Evolutionary conservation across 2,888 invertebrate genomes (phyloP).

Genomic region (Eudasyphora cyanicolor): DNA sequence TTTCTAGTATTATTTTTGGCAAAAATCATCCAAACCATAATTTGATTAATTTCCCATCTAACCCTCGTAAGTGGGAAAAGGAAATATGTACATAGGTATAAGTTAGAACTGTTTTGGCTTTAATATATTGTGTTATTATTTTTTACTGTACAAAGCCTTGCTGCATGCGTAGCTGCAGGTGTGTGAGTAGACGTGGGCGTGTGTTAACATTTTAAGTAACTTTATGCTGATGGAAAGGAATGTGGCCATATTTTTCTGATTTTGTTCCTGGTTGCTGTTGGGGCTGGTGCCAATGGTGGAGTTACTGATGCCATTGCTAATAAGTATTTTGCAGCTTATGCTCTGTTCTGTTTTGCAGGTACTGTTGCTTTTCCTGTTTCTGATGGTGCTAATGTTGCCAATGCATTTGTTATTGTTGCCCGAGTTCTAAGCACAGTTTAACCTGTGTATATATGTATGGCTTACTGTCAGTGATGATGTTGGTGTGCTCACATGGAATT

Average conservation of each 20-base stretch:
- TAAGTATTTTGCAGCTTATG: too few relatives aligned
- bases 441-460: neutral
- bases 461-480: too few relatives aligned
- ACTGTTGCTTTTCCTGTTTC: neutral
- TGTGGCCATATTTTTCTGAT: neutral
- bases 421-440: neutral
- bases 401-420: neutral
- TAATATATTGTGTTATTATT: neutral
- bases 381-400: neutral
- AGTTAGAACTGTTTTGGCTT: neutral
- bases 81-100: neutral
- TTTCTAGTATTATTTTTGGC: too few relatives aligned
- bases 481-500: too few relatives aligned
- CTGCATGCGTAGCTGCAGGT: neutral
- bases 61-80: neutral
- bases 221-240: constrained; percentile 6
- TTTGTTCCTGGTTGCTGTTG: constrained; percentile 10
- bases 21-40: neutral
- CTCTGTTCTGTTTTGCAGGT: too few relatives aligned
- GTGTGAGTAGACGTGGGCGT: neutral
- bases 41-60: neutral
- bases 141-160: neutral
- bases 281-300: neutral
- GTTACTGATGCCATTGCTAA: neutral
- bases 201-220: constrained; percentile 12